phyloP scores from a whole-genome alignment of 2,113 vertebrate species.

The Gallinago undulata region DNA sequence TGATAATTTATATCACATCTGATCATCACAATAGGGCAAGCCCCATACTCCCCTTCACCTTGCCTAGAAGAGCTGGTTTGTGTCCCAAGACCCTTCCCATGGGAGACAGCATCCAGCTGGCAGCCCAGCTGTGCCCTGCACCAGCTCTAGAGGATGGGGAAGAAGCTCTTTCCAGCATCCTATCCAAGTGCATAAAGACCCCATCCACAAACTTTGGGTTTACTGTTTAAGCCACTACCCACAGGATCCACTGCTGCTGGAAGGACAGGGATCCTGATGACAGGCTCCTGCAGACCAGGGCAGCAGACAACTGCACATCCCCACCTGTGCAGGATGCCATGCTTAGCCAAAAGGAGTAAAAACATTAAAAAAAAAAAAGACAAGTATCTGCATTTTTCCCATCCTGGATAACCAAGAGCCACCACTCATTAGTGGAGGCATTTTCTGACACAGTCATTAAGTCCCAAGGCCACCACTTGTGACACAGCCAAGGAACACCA shows the following conservation, averaged over 20 bases:
- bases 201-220: accelerated
- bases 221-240: background rate
- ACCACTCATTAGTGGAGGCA: background rate
- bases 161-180: background rate
- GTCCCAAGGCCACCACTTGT: background rate
- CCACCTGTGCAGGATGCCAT: background rate
- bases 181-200: background rate
- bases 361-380: no score
- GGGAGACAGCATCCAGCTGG: background rate
- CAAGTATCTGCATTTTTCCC: background rate
- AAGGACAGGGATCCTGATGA: background rate
- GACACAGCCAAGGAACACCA: background rate
- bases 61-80: background rate
- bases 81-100: background rate
- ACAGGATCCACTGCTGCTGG: background rate
- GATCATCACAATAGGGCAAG: background rate
- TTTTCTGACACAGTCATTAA: background rate
- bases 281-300: background rate
- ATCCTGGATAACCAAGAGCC: background rate
- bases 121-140: background rate
- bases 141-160: background rate
- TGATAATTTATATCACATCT: background rate
- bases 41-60: background rate
- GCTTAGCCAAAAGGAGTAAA: background rate
- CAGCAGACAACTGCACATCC: background rate